These are phyloP conservation scores for Wiebesia pumilae DNA, from an alignment of 1,140 invertebrate species.

Conservation along the genomic window DNA sequence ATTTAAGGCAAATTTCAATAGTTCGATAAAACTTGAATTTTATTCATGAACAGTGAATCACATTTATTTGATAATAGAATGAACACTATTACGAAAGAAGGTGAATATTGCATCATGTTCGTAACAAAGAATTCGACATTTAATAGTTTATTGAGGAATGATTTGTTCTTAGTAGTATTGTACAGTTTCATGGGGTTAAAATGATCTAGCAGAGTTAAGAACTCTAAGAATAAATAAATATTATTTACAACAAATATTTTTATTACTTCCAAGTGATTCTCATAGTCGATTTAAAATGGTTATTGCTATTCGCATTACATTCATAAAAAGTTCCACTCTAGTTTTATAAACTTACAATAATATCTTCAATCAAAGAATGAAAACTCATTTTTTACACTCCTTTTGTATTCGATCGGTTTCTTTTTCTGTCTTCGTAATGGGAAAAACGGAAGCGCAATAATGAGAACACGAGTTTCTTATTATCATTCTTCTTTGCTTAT, in stretches of 20 bases:
- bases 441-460: conserved; percentile 21
- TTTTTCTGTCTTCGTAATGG: not conserved
- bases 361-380: conserved; percentile 35
- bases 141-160: conserved; percentile 38
- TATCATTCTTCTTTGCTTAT: not conserved
- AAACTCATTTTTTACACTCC: conserved; percentile 31
- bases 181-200: conserved; percentile 22
- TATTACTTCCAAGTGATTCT: conserved; percentile 48
- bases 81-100: conserved; percentile 39
- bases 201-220: not conserved
- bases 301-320: conserved; percentile 51
- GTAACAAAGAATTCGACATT: conserved; percentile 51
- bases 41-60: conserved; percentile 52
- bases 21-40: conserved; percentile 43
- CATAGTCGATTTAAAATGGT: conserved; percentile 47
- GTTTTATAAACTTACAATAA: conserved; percentile 50
- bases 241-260: conserved; percentile 54
- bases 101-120: conserved; percentile 36
- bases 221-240: too few relatives aligned
- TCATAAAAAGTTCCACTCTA: conserved; percentile 50
- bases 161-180: conserved; percentile 10
- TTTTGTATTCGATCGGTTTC: not conserved
- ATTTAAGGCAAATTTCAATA: not conserved
- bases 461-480: conserved; percentile 28
- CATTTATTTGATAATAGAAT: conserved; percentile 52